Evolutionary conservation across 2,113 vertebrate species (phyloP), one percentile per base, ranked within the genome.

Genomic region (Apodemus sylvaticus): DNA sequence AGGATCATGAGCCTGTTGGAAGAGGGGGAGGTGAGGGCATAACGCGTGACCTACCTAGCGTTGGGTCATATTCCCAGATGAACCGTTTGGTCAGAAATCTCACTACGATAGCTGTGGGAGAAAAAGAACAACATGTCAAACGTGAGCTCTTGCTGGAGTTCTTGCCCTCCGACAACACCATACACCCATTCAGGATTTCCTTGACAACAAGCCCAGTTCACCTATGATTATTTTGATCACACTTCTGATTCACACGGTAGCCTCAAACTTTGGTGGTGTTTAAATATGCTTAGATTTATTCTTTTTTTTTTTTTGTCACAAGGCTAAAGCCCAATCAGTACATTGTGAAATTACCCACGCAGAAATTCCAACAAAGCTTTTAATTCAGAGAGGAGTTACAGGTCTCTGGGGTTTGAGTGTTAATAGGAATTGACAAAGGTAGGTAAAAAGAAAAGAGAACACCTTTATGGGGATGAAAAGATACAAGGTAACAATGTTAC

Each of bases 31-130:
- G 34, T 29, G 6, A 96, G 5, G 88, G 87, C 89, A 93, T 1
- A 92, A 94, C 89, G 29, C 0, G 45, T 34, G 70, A 98, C 99
- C 98, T 99, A 99, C 99, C 99, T 0, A 99, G 99, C 0, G 99
- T 99, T 0, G 99, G 99, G 94, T 99, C 99, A 1, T 99, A 99
- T 97, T 99, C 99, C 99, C 99, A 99, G 99, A 99, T 99, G 98
- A 99, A 99, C 13, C 99, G 97, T 97, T 99, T 99, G 95, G 99
- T 99, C 98, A 99, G 98, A 97, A 99, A 99, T 90, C 99, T 99
- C 97, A 99, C 99, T n/a, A 99, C 99, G 20, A 99, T 98, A 94
- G 99, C 99, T 99, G 98, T 90, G 97, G 24, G 86, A 95, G 76
- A 95, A 88, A 93, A 81, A 89, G 90, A 97, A 55, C 86, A 97